These are phyloP conservation scores for Papio anubis DNA, from an alignment of 2,113 vertebrate genomes.

Conservation along the genomic window DNA sequence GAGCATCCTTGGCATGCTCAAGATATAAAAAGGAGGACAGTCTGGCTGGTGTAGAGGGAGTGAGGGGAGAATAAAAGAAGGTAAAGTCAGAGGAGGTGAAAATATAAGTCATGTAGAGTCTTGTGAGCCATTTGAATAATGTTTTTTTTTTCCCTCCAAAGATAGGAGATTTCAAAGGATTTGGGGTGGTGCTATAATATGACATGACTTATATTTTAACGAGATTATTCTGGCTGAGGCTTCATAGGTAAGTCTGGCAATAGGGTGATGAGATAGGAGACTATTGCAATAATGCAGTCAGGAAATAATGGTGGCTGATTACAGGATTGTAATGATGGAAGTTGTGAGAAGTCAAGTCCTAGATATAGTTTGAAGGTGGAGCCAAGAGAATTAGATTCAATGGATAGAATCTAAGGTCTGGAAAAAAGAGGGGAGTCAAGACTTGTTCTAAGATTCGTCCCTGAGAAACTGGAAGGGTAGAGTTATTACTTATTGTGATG, in stretches of 20 bases:
- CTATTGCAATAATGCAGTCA: not conserved
- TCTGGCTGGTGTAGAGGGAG: not conserved
- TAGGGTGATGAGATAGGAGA: not conserved
- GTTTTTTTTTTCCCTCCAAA: not conserved
- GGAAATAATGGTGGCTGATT: not conserved
- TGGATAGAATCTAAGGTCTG: not conserved
- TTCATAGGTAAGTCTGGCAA: not conserved
- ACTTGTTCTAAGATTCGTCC: not conserved
- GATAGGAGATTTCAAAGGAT: not conserved
- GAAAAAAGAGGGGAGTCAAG: not conserved
- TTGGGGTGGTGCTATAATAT: not conserved
- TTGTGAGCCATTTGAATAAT: not conserved
- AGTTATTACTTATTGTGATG: not conserved
- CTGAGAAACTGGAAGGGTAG: not conserved
- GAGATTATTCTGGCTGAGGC: not conserved
- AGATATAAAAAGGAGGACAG: not conserved
- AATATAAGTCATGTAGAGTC: not conserved
- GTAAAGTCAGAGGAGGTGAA: not conserved
- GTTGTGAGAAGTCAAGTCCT: not conserved
- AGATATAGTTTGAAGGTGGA: not conserved
- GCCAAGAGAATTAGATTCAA: not conserved
- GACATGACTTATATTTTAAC: not conserved
- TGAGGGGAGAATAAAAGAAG: not conserved
- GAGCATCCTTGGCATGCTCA: not conserved
- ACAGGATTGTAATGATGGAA: not conserved